These are phyloP conservation scores for Tuta absoluta DNA, from an alignment of 2,888 invertebrate species.

Conservation along the genomic window DNA sequence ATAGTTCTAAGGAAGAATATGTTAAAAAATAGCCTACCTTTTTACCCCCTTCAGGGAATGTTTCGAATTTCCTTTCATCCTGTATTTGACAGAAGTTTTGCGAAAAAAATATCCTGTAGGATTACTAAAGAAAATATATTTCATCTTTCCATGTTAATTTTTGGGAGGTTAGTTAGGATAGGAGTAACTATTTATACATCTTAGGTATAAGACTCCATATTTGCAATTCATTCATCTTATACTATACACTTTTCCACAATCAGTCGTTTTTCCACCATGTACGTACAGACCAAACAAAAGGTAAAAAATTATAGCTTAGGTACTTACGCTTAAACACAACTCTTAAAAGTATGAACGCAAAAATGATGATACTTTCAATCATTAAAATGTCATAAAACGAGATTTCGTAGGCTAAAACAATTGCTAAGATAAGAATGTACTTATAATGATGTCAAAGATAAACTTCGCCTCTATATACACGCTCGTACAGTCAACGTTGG, in stretches of 20 bases:
- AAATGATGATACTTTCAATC: conserved; percentile 25
- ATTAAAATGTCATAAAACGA: conserved; percentile 37
- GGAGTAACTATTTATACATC: conserved; percentile 43
- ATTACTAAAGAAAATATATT: conserved; percentile 9
- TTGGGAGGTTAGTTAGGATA: conserved; percentile 3
- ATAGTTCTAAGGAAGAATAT: too few relatives aligned
- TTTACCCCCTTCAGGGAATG: too few relatives aligned
- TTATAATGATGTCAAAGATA: conserved; percentile 19
- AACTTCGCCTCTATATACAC: conserved; percentile 16
- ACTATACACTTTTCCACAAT: conserved; percentile 41
- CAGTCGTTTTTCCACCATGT: conserved; percentile 38
- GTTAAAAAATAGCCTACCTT: too few relatives aligned
- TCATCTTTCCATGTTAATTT: conserved; percentile 54
- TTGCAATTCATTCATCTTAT: conserved; percentile 47
- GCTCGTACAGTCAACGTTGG: conserved; percentile 9
- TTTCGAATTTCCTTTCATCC: too few relatives aligned
- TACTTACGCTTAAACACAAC: conserved; percentile 4
- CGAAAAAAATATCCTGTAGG: not conserved
- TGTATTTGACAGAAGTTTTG: not conserved
- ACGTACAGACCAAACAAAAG: conserved; percentile 23
- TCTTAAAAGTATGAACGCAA: conserved; percentile 17
- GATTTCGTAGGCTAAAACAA: conserved; percentile 38
- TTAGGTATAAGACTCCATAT: conserved; percentile 57
- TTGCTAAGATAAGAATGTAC: conserved; percentile 33
- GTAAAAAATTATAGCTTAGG: conserved; percentile 31